Evolutionary conservation across 2,888 invertebrate species (phyloP).

Genomic region (Malthinus seriepunctatus): DNA sequence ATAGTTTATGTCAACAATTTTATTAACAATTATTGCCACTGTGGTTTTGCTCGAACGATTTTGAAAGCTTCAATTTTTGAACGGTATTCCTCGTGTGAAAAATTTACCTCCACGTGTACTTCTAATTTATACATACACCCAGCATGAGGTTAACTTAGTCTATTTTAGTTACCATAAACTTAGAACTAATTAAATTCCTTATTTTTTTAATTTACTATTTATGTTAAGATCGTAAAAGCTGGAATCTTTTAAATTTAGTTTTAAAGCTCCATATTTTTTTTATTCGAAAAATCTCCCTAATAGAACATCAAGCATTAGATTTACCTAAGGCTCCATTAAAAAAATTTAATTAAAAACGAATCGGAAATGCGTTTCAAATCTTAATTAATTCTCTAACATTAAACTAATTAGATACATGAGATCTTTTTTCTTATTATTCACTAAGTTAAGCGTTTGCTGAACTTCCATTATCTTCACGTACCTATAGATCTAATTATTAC

Average conservation of each 20-base stretch:
- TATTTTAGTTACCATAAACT: slow-evolving; percentile 16
- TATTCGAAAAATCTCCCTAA: no score
- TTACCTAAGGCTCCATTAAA: no score
- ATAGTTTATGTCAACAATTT: not conserved
- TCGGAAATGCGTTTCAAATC: no score
- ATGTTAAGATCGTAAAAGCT: not conserved
- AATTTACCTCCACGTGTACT: not conserved
- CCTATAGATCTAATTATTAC: not conserved
- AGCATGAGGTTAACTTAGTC: slow-evolving; percentile 5
- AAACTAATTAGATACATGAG: no score
- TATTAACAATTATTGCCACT: not conserved
- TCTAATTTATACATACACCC: not conserved
- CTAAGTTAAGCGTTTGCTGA: no score
- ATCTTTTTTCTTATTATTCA: no score
- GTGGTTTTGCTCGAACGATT: not conserved
- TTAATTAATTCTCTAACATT: no score
- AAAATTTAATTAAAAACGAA: no score
- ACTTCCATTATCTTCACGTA: not conserved
- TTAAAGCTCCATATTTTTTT: not conserved
- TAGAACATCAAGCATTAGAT: no score
- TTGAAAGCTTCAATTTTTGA: not conserved
- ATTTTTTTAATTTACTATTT: slow-evolving; percentile 5
- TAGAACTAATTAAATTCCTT: slow-evolving; percentile 15
- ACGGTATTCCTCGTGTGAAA: not conserved
- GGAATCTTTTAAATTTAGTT: slow-evolving; percentile 9